Evolutionary conservation across 2,888 invertebrate species (phyloP).

Genomic region (Ochropleura plecta): DNA sequence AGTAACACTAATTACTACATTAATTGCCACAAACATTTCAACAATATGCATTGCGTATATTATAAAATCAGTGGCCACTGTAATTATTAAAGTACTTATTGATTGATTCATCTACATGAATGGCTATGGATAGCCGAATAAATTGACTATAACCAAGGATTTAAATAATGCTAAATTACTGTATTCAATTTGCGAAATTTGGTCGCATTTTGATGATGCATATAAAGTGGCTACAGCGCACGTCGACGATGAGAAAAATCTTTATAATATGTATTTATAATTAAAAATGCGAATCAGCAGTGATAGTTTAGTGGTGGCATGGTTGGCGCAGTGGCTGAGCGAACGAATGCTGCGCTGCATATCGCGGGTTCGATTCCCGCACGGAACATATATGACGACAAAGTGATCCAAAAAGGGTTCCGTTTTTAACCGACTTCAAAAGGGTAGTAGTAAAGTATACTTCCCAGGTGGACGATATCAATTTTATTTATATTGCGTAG

Average conservation of each 20-base stretch:
- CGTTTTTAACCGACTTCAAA: too few relatives aligned
- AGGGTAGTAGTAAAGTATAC: too few relatives aligned
- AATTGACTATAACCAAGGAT: conserved; percentile 18
- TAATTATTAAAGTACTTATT: conserved; percentile 31
- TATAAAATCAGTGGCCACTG: conserved; percentile 13
- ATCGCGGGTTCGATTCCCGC: too few relatives aligned
- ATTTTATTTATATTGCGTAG: too few relatives aligned
- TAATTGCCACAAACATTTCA: conserved; percentile 14
- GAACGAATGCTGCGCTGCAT: too few relatives aligned
- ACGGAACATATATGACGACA: too few relatives aligned
- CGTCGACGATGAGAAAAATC: neutral
- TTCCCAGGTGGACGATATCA: too few relatives aligned
- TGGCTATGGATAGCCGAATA: conserved; percentile 10
- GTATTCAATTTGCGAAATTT: neutral
- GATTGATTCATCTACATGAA: conserved; percentile 34
- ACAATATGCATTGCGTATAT: conserved; percentile 6
- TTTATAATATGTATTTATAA: neutral
- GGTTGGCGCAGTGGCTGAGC: too few relatives aligned
- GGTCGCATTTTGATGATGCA: neutral
- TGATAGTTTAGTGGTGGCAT: too few relatives aligned
- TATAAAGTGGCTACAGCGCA: neutral
- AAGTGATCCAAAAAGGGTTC: too few relatives aligned
- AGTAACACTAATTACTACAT: conserved; percentile 10
- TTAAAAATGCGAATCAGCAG: too few relatives aligned
- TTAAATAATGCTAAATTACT: conserved; percentile 22